Base-by-base conservation (phyloP, 2,888 invertebrate species). In the Argyresthia goedartella region DNA sequence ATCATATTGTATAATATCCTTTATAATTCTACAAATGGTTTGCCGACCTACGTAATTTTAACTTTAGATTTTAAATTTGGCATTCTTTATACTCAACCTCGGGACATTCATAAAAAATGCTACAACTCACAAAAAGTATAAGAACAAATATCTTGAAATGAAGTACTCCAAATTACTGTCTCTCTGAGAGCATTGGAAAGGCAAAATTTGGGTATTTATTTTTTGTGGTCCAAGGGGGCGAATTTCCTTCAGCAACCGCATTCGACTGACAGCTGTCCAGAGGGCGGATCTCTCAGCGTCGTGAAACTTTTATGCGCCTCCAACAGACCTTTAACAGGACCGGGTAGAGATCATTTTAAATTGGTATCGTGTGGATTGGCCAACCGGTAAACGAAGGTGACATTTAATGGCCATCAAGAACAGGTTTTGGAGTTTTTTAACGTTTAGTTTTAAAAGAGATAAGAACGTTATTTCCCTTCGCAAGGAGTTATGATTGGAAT, bases 351-450 rank as follows among this genome's bases (percentile, higher is more conserved):
- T 2, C 25, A 25, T 25, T 25, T 25, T 25, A 25, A 25, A 25
- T 4, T 25, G 25, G 25, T 25, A 4, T 25, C 25, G 25, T 4
- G 7, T 34, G 34, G 34, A n/a, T 0, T 47, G 35, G 36, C 7
- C 10, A 36, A 36, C 11, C 15, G 4, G 25, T n/a, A 35, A 49
- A 15, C 11, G 56, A 57, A 61, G 59, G 60, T 60, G 62, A 62
- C 61, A 61, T 60, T 60, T 59, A 60, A 59, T 60, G 56, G 56
- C 49, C 52, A 51, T 51, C 49, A 39, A 33, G 25, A 58, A 57
- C 56, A 56, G 55, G 58, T 56, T 42, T n/a, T 14, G 44, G 46
- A 51, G 51, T 56, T 53, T 42, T 48, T 57, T 54, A 52, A 25
- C 25, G 25, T 25, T 25, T 25, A 25, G 2, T 25, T 25, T 25